These are phyloP conservation scores for Heliothis subflexa DNA, from an alignment of 1,140 invertebrate genomes.

Conservation along the genomic window DNA sequence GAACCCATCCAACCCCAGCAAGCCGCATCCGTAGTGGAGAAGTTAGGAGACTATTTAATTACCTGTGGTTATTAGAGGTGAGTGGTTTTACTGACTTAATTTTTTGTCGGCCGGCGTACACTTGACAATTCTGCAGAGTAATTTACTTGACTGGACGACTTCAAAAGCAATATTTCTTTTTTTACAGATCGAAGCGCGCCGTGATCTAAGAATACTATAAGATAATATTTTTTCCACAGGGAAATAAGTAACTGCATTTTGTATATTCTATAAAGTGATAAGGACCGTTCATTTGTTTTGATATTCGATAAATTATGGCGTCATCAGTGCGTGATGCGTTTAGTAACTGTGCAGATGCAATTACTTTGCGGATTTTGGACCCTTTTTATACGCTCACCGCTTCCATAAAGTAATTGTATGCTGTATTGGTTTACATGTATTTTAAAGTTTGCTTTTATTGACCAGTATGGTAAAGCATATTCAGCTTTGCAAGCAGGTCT, in stretches of 20 bases:
- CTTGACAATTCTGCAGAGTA: neutral
- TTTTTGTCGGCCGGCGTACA: neutral
- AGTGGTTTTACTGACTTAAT: conserved; percentile 46
- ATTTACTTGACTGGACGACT: neutral
- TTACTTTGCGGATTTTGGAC: conserved; percentile 83
- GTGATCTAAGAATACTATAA: conserved; percentile 87
- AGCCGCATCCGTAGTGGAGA: conserved; percentile 97
- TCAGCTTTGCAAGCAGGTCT: conserved; percentile 77
- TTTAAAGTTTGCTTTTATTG: conserved; percentile 81
- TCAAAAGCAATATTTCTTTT: conserved; percentile 53
- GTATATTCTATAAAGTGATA: conserved; percentile 87
- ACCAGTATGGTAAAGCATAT: conserved; percentile 75
- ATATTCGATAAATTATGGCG: conserved; percentile 85
- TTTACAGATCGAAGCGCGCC: conserved; percentile 84
- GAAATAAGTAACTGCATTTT: conserved; percentile 87
- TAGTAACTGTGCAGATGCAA: conserved; percentile 76
- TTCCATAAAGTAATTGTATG: conserved; percentile 80
- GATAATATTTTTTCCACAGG: conserved; percentile 87
- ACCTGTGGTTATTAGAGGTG: conserved; percentile 95
- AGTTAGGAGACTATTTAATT: conserved; percentile 97
- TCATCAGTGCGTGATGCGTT: conserved; percentile 81
- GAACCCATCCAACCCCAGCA: conserved; percentile 98
- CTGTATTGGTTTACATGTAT: conserved; percentile 80
- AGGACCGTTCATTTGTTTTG: conserved; percentile 85
- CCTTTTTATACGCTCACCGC: conserved; percentile 84